Base-by-base conservation (phyloP, 2,888 invertebrate genomes). In the Cataglyphis albicans region DNA sequence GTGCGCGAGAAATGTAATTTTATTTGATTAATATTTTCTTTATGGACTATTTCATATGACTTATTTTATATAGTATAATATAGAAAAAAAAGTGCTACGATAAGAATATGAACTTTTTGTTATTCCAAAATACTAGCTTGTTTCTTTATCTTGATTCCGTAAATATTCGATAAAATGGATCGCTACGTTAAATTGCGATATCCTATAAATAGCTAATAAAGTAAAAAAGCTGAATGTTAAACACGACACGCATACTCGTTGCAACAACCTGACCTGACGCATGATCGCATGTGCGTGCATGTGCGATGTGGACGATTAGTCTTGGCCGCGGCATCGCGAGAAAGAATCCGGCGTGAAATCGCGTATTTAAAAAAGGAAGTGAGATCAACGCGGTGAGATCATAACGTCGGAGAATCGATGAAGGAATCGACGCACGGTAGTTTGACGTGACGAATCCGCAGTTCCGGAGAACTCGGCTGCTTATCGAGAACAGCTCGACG, bases 321-420 rank as follows among this genome's bases (percentile, higher is more conserved):
- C 29, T 57, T 48, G 67, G 41, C 29, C 35, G 61, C 61, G 21
- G n/a, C 72, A 72, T 41, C 70, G 78, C 72, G 86, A 87, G 90
- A 88, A 88, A 90, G 87, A 88, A 89, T 87, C 81, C 86, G 86
- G 86, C 85, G 87, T 86, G 85, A 90, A 90, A 89, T 87, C 88
- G 88, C 88, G 88, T 86, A 86, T 90, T 87, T 44, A n/a, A n/a
- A 52, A 52, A 86, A 88, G 86, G 88, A 89, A 89, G 85, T 80
- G 80, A 84, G 7, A 52, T 52, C 48, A 52, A 52, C 55, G 38
- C 76, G 88, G 84, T 86, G 89, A 90, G 89, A 88, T 89, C 88
- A 88, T 90, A 87, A 89, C 65, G 32, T 44, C 41, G 63, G 48
- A 18, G 63, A 57, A 48, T 25, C 15, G 18, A 12, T 10, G n/a